Evolutionary conservation across 1,140 invertebrate genomes (phyloP).

Genomic region (Euborellia annulipes): DNA sequence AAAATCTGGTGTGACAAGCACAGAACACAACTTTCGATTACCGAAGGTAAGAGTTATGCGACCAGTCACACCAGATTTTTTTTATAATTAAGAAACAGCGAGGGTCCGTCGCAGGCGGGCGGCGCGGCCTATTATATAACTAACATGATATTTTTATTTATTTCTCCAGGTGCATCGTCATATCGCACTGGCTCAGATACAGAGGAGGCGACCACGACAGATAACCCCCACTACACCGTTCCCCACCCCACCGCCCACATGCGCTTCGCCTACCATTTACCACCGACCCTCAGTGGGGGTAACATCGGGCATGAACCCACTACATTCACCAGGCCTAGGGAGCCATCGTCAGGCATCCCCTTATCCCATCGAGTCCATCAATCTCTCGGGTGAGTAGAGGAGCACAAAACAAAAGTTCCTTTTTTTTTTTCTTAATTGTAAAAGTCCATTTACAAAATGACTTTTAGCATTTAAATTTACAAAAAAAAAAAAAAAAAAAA

Average conservation of each 20-base stretch:
- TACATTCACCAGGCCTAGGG: background rate
- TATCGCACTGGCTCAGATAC: conserved; percentile 41
- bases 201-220: conserved; percentile 33
- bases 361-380: conserved; percentile 47
- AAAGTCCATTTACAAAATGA: no score
- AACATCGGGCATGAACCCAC: background rate
- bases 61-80: no score
- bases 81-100: no score
- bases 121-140: no score
- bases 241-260: conserved; percentile 29
- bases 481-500: no score
- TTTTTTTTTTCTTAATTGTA: no score
- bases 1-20: no score
- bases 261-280: conserved; percentile 26
- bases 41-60: no score
- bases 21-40: no score
- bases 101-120: no score
- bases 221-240: conserved; percentile 32
- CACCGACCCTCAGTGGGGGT: conserved; percentile 20
- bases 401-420: background rate
- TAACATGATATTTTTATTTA: no score
- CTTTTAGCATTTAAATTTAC: no score
- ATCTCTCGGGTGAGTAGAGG: conserved; percentile 15
- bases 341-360: conserved; percentile 43
- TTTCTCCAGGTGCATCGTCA: conserved; percentile 36